phyloP scores from a whole-genome alignment of 2,888 invertebrate genomes.

The Tromatobia lineatoria region DNA sequence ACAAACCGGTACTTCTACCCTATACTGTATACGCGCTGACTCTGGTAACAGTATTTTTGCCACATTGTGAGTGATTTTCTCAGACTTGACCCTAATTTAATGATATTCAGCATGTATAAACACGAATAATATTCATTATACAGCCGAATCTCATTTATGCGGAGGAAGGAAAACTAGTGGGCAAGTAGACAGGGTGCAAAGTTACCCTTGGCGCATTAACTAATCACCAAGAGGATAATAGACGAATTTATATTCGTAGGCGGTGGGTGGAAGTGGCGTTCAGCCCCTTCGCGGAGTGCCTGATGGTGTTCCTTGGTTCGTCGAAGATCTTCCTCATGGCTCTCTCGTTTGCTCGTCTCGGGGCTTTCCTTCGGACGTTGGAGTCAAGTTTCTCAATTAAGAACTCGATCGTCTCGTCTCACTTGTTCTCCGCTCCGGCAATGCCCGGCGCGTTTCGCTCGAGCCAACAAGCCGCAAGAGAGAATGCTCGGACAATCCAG shows the following conservation, averaged over 20 bases:
- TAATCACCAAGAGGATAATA: conserved; percentile 78
- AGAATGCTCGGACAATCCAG: conserved; percentile 62
- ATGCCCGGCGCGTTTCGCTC: conserved; percentile 22
- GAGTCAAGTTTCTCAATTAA: conserved; percentile 80
- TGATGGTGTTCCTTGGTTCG: conserved; percentile 65
- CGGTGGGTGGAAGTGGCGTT: conserved; percentile 62
- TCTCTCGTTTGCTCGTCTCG: conserved; percentile 46
- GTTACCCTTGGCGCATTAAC: conserved; percentile 67
- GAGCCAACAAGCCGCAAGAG: conserved; percentile 48
- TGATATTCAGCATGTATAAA: conserved; percentile 47
- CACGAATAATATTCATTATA: conserved; percentile 50
- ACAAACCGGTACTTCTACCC: too few species aligned
- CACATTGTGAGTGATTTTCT: not conserved
- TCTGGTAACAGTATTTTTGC: too few species aligned
- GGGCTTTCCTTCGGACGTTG: conserved; percentile 66
- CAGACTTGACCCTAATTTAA: conserved; percentile 19
- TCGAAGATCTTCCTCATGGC: conserved; percentile 45
- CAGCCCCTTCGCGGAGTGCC: conserved; percentile 63
- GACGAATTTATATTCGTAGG: conserved; percentile 79
- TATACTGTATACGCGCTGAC: too few species aligned
- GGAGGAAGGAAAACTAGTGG: not conserved
- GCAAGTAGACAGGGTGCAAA: conserved; percentile 28
- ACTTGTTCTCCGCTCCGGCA: conserved; percentile 33
- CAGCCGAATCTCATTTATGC: conserved; percentile 36
- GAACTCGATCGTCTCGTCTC: conserved; percentile 68